phyloP scores from a whole-genome alignment of 2,113 vertebrate species.

The Bufo bufo region DNA sequence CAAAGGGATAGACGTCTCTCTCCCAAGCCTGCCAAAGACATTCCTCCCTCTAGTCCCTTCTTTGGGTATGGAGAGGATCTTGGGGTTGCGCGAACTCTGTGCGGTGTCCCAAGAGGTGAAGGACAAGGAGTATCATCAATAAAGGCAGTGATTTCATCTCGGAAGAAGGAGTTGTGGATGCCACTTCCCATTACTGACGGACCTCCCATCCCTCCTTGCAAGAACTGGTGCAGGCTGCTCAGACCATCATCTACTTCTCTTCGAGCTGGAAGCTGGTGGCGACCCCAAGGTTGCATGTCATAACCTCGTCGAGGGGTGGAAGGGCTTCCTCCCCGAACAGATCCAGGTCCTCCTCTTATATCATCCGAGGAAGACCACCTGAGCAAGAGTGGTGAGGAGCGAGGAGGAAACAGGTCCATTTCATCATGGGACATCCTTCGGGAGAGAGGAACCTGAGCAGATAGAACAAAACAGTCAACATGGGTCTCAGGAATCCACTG shows the following conservation, averaged over 20 bases:
- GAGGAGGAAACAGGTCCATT: conserved; percentile 77
- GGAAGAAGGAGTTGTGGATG: conserved; percentile 73
- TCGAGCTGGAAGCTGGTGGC: conserved; percentile 7
- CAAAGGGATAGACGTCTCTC: conserved; percentile 53
- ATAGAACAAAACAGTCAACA: background rate
- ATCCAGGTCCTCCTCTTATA: conserved; percentile 70
- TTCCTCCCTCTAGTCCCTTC: conserved; percentile 67
- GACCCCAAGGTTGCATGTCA: conserved; percentile 13
- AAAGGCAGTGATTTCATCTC: conserved; percentile 80
- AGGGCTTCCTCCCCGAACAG: conserved; percentile 69
- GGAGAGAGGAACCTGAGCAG: conserved; percentile 74
- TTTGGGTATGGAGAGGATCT: conserved; percentile 59
- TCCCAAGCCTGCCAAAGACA: conserved; percentile 14
- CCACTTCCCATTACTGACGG: conserved; percentile 68
- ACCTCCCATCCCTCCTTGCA: conserved; percentile 68
- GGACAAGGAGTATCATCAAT: conserved; percentile 79
- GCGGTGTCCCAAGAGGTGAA: conserved; percentile 74
- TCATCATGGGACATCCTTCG: conserved; percentile 81
- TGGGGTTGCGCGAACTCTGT: conserved; percentile 67
- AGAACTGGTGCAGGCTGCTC: conserved; percentile 74
- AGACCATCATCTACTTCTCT: conserved; percentile 62
- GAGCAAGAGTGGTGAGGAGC: conserved; percentile 74
- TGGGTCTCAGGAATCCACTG: background rate
- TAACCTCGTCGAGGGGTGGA: conserved; percentile 63
- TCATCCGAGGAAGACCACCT: conserved; percentile 84